Evolutionary conservation across 1,140 invertebrate species (phyloP).

Genomic region (Delia radicum): DNA sequence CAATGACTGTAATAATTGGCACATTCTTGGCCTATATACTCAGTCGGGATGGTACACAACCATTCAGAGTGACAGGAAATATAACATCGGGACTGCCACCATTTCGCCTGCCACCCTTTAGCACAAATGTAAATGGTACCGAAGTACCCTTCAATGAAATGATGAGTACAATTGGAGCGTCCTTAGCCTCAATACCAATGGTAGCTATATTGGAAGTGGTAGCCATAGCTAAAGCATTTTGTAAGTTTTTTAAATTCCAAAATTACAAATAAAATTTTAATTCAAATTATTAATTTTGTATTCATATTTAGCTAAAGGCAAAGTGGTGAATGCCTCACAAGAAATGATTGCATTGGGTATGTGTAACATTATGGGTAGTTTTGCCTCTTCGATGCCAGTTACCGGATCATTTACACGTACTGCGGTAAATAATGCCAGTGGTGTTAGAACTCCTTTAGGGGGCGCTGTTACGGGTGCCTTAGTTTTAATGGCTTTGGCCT

Average conservation of each 20-base stretch:
- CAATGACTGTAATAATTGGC: constrained; percentile 74
- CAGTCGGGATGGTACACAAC: constrained; percentile 58
- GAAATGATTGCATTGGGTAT: constrained; percentile 81
- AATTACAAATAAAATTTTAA: constrained; percentile 15
- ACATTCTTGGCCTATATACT: constrained; percentile 66
- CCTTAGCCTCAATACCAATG: constrained; percentile 69
- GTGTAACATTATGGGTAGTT: constrained; percentile 84
- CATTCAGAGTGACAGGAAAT: constrained; percentile 67
- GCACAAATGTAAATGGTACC: constrained; percentile 54
- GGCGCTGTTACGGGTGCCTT: constrained; percentile 74
- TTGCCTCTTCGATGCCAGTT: constrained; percentile 85
- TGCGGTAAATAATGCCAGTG: constrained; percentile 88
- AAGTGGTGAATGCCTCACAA: constrained; percentile 77
- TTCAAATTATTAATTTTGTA: neutral
- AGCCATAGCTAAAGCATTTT: constrained; percentile 81
- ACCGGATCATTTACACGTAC: constrained; percentile 88
- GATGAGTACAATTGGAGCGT: constrained; percentile 63
- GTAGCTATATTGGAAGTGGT: constrained; percentile 78
- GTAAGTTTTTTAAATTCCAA: constrained; percentile 53
- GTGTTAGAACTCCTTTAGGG: constrained; percentile 81
- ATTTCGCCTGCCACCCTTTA: constrained; percentile 66
- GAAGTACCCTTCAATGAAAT: constrained; percentile 63
- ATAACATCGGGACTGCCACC: constrained; percentile 66
- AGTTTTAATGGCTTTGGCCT: constrained; percentile 69
- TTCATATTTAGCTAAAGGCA: constrained; percentile 67